These are phyloP conservation scores for Heliothis subflexa DNA, from an alignment of 1,140 invertebrate genomes.

Conservation along the genomic window DNA sequence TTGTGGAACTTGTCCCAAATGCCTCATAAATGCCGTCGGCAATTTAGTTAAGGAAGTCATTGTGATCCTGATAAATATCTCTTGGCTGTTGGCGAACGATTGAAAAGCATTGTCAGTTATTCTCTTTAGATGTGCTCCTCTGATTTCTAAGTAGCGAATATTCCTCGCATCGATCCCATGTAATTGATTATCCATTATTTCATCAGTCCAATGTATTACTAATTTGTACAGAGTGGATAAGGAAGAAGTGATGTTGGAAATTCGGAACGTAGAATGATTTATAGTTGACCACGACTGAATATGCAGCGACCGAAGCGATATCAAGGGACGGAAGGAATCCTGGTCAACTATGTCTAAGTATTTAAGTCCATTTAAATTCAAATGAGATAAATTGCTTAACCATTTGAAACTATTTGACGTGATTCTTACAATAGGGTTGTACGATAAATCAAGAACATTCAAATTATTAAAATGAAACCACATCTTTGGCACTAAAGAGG, in stretches of 20 bases:
- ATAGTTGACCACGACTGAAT: slow-evolving; percentile 86
- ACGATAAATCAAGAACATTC: slow-evolving; percentile 88
- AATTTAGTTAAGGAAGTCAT: slow-evolving; percentile 91
- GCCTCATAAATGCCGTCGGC: slow-evolving; percentile 92
- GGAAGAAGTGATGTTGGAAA: slow-evolving; percentile 78
- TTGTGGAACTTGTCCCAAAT: slow-evolving; percentile 91
- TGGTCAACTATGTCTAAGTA: slow-evolving; percentile 88
- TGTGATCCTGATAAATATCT: slow-evolving; percentile 91
- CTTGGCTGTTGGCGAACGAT: slow-evolving; percentile 88
- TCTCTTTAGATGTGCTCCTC: slow-evolving; percentile 89
- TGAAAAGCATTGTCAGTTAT: slow-evolving; percentile 91
- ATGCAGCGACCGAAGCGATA: slow-evolving; percentile 84
- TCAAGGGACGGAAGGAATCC: slow-evolving; percentile 88
- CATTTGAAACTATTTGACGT: slow-evolving; percentile 86
- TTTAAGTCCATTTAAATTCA: slow-evolving; percentile 87
- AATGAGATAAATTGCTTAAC: slow-evolving; percentile 86
- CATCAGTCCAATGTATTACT: slow-evolving; percentile 90
- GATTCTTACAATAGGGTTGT: slow-evolving; percentile 88
- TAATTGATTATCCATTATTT: slow-evolving; percentile 90
- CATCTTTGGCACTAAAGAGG: slow-evolving; percentile 88
- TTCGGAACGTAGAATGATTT: slow-evolving; percentile 87
- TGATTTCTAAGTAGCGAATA: slow-evolving; percentile 92
- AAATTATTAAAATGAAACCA: slow-evolving; percentile 87
- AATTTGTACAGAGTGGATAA: slow-evolving; percentile 88
- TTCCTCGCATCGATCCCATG: slow-evolving; percentile 90